A percentile compares a stretch with the other conserved stretches of the same genome.
Conservation (phyloP, 2,113 vertebrate genomes). For the Cervus canadensis region DNA sequence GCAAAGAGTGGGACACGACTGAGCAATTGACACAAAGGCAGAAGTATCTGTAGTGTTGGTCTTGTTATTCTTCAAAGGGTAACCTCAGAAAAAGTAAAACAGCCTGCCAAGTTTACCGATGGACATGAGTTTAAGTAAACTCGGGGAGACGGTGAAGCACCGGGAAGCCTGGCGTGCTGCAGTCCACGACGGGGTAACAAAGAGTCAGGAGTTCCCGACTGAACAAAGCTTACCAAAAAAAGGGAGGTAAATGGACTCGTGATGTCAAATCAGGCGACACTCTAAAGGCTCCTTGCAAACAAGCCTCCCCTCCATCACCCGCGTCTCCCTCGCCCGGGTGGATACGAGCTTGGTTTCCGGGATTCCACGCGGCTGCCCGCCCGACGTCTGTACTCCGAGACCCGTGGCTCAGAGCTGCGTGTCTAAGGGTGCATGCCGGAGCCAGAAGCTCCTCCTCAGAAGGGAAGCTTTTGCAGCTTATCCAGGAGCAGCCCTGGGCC, state of each 20-base stretch:
- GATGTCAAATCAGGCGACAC: fast-evolving
- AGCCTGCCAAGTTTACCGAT: not conserved
- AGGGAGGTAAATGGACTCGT: fast-evolving
- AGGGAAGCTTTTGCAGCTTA: not conserved
- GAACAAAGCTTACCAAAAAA: not conserved
- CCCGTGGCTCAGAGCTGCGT: fast-evolving
- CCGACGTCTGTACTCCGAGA: fast-evolving
- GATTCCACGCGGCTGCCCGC: fast-evolving
- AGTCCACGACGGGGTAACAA: not conserved
- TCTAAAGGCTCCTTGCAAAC: not conserved
- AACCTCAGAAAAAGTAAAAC: fast-evolving
- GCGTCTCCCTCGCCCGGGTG: fast-evolving
- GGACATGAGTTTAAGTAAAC: not conserved
- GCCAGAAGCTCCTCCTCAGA: not conserved
- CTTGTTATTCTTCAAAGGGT: not conserved
- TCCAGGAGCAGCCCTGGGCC: fast-evolving
- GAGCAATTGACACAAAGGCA: not conserved
- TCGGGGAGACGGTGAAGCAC: fast-evolving
- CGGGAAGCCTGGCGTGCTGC: fast-evolving
- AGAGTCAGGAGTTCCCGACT: not conserved
- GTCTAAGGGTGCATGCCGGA: fast-evolving
- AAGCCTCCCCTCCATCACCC: not conserved
- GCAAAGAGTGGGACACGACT: not conserved
- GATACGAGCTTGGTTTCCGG: fast-evolving
- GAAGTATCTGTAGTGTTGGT: fast-evolving